These are phyloP conservation scores for Nothoprocta pentlandii DNA, from an alignment of 2,113 vertebrate genomes.

Conservation along the genomic window DNA sequence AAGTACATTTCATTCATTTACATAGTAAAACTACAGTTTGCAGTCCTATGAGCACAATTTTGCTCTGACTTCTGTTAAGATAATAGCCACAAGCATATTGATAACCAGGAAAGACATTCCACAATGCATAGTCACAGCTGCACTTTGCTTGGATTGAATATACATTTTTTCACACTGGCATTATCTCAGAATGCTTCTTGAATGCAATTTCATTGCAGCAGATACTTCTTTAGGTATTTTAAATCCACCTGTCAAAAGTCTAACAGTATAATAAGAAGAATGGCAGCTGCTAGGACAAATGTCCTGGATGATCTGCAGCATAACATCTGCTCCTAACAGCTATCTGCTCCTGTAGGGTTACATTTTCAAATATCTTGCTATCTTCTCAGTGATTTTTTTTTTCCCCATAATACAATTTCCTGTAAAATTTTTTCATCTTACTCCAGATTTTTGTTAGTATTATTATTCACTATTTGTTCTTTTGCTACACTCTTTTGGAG, in stretches of 20 bases:
- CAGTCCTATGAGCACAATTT: not conserved
- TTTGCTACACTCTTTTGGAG: not conserved
- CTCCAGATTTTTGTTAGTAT: not conserved
- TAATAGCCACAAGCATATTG: not conserved
- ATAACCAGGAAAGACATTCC: not conserved
- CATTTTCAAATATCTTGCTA: not conserved
- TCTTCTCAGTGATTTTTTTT: not conserved
- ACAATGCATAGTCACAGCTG: not conserved
- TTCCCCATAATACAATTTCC: not conserved
- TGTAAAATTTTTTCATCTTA: not conserved
- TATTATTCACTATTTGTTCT: not conserved
- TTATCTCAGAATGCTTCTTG: not conserved
- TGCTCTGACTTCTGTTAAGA: not conserved
- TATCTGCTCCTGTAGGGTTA: not conserved
- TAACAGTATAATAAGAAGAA: not conserved
- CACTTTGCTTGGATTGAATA: not conserved
- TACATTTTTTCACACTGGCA: not conserved
- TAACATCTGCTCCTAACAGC: not conserved
- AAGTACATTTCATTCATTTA: not conserved
- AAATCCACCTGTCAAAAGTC: not conserved
- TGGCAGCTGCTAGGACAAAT: not conserved
- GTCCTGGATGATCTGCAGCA: not conserved
- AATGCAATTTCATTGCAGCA: not conserved
- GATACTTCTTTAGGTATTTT: not conserved
- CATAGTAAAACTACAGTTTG: not conserved